Conservation (phyloP, 2,113 vertebrate genomes). For the Edolisoma coerulescens region DNA sequence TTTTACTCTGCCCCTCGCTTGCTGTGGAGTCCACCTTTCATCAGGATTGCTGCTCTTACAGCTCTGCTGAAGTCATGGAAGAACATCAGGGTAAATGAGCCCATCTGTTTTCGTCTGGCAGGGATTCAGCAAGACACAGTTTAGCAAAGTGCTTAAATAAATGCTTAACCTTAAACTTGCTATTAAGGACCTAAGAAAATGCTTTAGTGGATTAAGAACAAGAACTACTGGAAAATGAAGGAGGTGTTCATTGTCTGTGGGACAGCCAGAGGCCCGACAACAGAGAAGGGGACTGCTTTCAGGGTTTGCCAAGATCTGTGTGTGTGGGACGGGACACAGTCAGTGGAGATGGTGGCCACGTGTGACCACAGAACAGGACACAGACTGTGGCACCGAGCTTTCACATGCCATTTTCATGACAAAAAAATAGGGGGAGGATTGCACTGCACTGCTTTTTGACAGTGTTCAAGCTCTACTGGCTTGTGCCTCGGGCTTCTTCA, state of each 20-base stretch:
- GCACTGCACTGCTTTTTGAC: background rate
- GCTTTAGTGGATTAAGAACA: background rate
- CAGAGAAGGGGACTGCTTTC: background rate
- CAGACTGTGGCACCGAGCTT: background rate
- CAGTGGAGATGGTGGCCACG: background rate
- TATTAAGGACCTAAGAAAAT: background rate
- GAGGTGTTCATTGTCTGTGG: background rate
- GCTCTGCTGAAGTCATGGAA: background rate
- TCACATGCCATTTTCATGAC: background rate
- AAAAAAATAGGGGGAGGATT: rapidly evolving
- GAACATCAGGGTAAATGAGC: background rate
- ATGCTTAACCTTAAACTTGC: slow-evolving; percentile 8
- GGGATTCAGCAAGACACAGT: background rate
- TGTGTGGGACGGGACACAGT: background rate
- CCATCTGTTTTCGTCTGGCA: slow-evolving; percentile 34
- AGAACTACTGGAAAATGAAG: background rate
- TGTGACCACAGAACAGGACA: background rate
- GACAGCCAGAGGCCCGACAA: background rate
- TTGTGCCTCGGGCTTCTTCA: background rate
- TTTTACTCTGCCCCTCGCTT: background rate
- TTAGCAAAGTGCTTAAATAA: slow-evolving; percentile 16
- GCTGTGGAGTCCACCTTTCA: background rate
- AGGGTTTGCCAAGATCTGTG: background rate
- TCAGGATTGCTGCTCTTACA: background rate
- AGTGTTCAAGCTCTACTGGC: background rate